phyloP scores from a whole-genome alignment of 2,888 invertebrate genomes.

The Spialia ferax region DNA sequence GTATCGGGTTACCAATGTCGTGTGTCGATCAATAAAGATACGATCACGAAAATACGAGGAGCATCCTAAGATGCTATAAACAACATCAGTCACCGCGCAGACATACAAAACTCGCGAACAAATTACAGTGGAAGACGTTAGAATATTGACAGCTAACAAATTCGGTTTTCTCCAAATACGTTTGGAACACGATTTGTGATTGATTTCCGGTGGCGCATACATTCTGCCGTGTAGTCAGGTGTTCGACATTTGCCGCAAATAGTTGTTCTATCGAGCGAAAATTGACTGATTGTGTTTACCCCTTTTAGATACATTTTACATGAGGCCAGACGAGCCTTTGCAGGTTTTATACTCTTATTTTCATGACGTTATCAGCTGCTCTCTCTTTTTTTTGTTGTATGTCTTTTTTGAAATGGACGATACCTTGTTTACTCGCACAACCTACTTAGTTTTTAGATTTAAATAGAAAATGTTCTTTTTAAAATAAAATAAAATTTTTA shows the following conservation, averaged over 20 bases:
- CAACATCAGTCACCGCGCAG: slow-evolving; percentile 24
- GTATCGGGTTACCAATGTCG: not conserved
- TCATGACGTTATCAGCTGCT: not conserved
- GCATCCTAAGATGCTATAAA: not conserved
- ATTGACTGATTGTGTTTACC: slow-evolving; percentile 47
- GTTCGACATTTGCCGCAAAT: slow-evolving; percentile 46
- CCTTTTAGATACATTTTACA: slow-evolving; percentile 12
- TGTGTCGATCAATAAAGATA: not conserved
- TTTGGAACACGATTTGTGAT: slow-evolving; percentile 50
- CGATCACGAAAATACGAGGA: too few species aligned
- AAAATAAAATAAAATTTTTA: too few species aligned
- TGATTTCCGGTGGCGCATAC: slow-evolving; percentile 51
- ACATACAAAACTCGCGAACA: slow-evolving; percentile 35
- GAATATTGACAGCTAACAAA: slow-evolving; percentile 46
- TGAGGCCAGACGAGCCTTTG: not conserved
- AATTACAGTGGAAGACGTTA: slow-evolving; percentile 46
- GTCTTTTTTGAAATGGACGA: too few species aligned
- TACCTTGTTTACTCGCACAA: too few species aligned
- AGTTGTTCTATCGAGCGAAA: slow-evolving; percentile 50
- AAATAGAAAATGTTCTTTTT: too few species aligned
- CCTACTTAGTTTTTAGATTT: too few species aligned
- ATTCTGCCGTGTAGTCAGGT: slow-evolving; percentile 43
- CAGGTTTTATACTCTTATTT: not conserved
- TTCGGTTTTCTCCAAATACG: slow-evolving; percentile 49
- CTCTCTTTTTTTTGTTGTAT: not conserved